Evolutionary conservation across 2,888 invertebrate species (phyloP).

Genomic region (Chrysolina americana): DNA sequence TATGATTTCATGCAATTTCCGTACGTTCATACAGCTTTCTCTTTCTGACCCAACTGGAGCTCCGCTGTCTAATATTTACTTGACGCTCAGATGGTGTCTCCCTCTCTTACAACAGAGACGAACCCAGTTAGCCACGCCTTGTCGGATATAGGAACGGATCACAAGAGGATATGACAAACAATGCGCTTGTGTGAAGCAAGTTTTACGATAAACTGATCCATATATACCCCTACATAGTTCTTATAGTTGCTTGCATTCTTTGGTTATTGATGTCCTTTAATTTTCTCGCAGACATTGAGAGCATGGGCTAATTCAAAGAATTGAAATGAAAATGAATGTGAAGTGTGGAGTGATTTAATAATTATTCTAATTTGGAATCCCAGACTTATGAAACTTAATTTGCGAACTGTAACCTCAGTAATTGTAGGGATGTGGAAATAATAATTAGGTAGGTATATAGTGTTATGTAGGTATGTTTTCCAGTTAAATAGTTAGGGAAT

Average conservation of each 20-base stretch:
- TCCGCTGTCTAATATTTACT: slow-evolving; percentile 29
- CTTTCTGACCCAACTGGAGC: slow-evolving; percentile 33
- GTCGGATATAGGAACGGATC: background rate
- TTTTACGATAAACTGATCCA: background rate
- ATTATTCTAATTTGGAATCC: background rate
- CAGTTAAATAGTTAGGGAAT: no score
- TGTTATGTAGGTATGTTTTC: no score
- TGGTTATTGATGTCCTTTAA: background rate
- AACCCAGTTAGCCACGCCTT: slow-evolving; percentile 22
- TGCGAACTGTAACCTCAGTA: no score
- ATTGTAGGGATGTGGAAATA: no score
- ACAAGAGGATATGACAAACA: background rate
- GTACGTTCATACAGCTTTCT: slow-evolving; percentile 22
- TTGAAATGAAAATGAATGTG: slow-evolving; percentile 1
- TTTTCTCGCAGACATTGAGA: background rate
- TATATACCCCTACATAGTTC: background rate
- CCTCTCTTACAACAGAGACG: slow-evolving; percentile 29
- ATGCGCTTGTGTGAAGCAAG: background rate
- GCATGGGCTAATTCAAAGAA: background rate
- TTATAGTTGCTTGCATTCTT: background rate
- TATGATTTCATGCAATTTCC: slow-evolving; percentile 10
- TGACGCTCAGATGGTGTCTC: slow-evolving; percentile 38
- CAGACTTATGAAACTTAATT: no score
- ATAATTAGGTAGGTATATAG: no score
- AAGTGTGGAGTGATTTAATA: no score